A percentile compares a stretch with the other conserved stretches of the same genome.
Evolutionary conservation across 1,140 invertebrate species (phyloP).

Genomic region (Potamilus streckersoni): DNA sequence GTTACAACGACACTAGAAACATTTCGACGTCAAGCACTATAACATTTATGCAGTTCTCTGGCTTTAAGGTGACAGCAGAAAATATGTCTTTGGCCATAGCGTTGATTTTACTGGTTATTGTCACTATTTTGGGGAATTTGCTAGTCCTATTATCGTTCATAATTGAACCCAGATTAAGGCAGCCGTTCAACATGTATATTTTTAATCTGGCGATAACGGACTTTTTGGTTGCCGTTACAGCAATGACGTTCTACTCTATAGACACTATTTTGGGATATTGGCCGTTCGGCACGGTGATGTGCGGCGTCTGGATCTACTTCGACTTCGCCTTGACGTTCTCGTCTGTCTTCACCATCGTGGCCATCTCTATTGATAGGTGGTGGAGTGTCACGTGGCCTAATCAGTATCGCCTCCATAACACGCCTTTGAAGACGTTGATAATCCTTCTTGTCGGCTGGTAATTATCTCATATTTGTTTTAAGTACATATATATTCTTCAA

Average conservation of each 20-base stretch:
- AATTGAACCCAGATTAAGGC: slow-evolving; percentile 8
- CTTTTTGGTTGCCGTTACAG: slow-evolving; percentile 19
- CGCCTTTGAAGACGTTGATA: slow-evolving; percentile 47
- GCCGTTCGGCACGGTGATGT: slow-evolving; percentile 21
- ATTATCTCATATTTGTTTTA: slow-evolving; percentile 13
- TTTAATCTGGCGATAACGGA: slow-evolving; percentile 26
- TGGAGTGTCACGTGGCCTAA: slow-evolving; percentile 65
- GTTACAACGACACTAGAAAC: too few relatives aligned
- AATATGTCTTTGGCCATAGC: slow-evolving; percentile 10
- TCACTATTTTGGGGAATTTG: slow-evolving; percentile 25
- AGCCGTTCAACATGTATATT: slow-evolving; percentile 30
- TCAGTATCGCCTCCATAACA: slow-evolving; percentile 62
- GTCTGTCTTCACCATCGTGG: slow-evolving; percentile 64
- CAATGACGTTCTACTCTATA: slow-evolving; percentile 27
- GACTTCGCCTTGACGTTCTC: slow-evolving; percentile 69
- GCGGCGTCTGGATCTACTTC: slow-evolving; percentile 48
- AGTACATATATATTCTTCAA: too few relatives aligned
- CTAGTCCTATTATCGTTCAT: slow-evolving; percentile 15
- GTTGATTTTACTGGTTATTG: slow-evolving; percentile 10
- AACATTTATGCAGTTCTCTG: not conserved
- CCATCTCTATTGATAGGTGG: slow-evolving; percentile 67
- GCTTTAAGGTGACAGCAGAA: slow-evolving; percentile 6
- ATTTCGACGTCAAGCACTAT: too few relatives aligned
- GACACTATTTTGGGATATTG: slow-evolving; percentile 29
- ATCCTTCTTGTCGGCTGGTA: slow-evolving; percentile 59